Percentiles rank a stretch among this genome's conserved stretches.
These are phyloP conservation scores for Chionodraco myersi DNA, from an alignment of 2,113 vertebrate genomes.

Conservation along the genomic window DNA sequence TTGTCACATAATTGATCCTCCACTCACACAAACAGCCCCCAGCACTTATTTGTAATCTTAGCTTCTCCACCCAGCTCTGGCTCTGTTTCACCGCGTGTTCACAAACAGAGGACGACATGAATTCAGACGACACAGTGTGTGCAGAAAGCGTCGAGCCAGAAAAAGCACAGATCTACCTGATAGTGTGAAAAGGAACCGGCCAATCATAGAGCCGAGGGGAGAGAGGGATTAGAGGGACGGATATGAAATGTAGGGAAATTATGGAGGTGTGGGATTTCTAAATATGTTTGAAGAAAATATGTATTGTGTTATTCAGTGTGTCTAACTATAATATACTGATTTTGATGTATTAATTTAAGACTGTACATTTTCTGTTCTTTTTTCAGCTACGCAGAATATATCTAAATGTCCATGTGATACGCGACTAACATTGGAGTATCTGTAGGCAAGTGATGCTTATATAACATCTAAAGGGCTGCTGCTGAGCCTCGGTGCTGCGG, in stretches of 20 bases:
- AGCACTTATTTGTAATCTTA: slow-evolving; percentile 34
- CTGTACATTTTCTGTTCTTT: background rate
- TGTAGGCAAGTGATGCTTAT: slow-evolving; percentile 11
- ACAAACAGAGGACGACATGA: slow-evolving; percentile 13
- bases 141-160: slow-evolving; percentile 1
- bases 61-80: slow-evolving; percentile 37
- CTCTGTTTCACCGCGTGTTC: slow-evolving; percentile 3
- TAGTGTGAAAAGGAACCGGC: slow-evolving; percentile 1
- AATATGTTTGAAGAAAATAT: background rate
- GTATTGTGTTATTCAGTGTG: rapidly evolving
- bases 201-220: background rate
- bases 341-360: background rate
- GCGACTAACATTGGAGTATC: slow-evolving; percentile 16
- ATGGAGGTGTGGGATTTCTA: slow-evolving; percentile 5
- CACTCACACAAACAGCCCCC: slow-evolving; percentile 31
- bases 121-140: slow-evolving; percentile 2
- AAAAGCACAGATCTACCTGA: slow-evolving; percentile 28
- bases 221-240: slow-evolving; percentile 41
- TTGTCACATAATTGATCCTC: slow-evolving; percentile 29
- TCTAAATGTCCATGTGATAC: background rate
- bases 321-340: background rate
- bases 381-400: background rate
- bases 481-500: background rate
- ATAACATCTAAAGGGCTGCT: slow-evolving; percentile 27
- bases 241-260: background rate